Base-by-base conservation (phyloP, 2,888 invertebrate species). In the Ormyrus labotus region DNA sequence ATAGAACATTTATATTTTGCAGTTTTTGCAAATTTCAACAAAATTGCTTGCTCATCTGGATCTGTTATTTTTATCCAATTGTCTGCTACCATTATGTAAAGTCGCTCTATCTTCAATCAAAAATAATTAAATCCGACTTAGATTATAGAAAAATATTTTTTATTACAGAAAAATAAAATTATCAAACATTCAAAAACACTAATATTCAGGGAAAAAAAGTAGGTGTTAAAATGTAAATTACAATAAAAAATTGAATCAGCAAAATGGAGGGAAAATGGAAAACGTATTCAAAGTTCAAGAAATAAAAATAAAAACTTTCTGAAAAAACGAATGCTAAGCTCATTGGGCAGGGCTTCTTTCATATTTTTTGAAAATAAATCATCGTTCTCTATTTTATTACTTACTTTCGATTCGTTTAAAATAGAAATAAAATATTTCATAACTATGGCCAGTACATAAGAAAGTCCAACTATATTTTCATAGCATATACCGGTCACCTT, bases 401-500 rank as follows among this genome's bases (percentile, higher is more conserved):
- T 48, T 71, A 71, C 71, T n/a, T 51, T 61, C 6, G 51, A 6
- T 34, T 71, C 61, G 2, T 34, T 34, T 6, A n/a, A 61, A 10
- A 10, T 45, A 3, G 71, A 61, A 6, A 61, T 61, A 50, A 60
- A 61, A 19, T 51, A 61, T 34, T 71, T 71, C 5, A 61, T 19
- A 51, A 34, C 19, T 6, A 71, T 45, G 1, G n/a, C 6, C 19
- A 10, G 6, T 1, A 45, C 7, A 8, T 71, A 71, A 45, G n/a
- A 19, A 5, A 71, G 45, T 7, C 61, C 61, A 6, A 61, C 71
- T 13, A 53, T n/a, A 47, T 71, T 71, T 34, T 71, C 71, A n/a
- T 61, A 34, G 53, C 71, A 71, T 53, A 61, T 51, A 51, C 53
- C 71, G 9, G 53, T 5, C 8, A 61, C 34, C 0, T 13, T 48